These are phyloP conservation scores for Drosophila ezoana DNA, from an alignment of 2,888 invertebrate species.

Conservation along the genomic window DNA sequence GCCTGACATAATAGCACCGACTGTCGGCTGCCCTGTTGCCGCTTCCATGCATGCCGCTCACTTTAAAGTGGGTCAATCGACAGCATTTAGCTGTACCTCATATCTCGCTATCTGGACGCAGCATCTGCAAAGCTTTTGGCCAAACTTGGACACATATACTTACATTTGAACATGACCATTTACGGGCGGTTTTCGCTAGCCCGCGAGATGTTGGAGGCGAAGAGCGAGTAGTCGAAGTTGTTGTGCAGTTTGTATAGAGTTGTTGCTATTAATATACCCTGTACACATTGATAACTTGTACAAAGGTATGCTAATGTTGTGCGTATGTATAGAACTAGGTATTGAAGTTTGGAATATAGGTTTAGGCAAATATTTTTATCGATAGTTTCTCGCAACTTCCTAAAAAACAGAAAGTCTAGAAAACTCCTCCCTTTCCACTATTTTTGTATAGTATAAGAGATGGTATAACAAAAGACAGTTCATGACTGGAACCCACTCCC, in stretches of 20 bases:
- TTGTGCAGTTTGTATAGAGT: slow-evolving; percentile 26
- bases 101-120: slow-evolving; percentile 55
- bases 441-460: no score
- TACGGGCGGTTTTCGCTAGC: slow-evolving; percentile 44
- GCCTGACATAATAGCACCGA: slow-evolving; percentile 67
- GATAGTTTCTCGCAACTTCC: no score
- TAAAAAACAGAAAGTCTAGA: no score
- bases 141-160: slow-evolving; percentile 52
- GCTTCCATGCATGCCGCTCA: slow-evolving; percentile 24
- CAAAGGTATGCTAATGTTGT: not conserved
- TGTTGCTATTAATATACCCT: slow-evolving; percentile 25
- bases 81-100: slow-evolving; percentile 65
- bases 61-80: slow-evolving; percentile 71
- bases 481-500: no score
- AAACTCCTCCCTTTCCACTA: no score
- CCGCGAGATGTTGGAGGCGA: slow-evolving; percentile 8
- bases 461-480: no score
- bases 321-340: no score
- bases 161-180: slow-evolving; percentile 69
- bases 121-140: slow-evolving; percentile 57
- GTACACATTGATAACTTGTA: not conserved
- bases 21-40: slow-evolving; percentile 38
- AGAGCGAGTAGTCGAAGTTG: slow-evolving; percentile 23
- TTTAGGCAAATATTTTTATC: no score
- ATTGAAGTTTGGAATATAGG: no score